Evolutionary conservation across 2,888 invertebrate species (phyloP).

Genomic region (Agrochola macilenta): DNA sequence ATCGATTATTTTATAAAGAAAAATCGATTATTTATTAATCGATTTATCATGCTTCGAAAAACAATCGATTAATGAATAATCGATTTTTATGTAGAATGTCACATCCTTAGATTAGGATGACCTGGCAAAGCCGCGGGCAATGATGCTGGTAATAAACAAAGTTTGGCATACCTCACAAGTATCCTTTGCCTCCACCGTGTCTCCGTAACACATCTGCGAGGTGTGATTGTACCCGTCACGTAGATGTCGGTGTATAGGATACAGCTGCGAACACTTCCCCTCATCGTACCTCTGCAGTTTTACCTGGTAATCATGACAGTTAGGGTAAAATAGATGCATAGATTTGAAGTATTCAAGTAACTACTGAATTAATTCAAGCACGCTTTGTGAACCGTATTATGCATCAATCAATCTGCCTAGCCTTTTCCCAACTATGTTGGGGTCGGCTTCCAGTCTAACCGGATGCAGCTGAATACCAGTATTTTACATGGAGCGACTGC

Average conservation of each 20-base stretch:
- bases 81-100: no score
- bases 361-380: background rate
- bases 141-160: background rate
- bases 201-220: slow-evolving; percentile 60
- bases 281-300: slow-evolving; percentile 10
- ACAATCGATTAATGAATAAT: no score
- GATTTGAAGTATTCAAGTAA: background rate
- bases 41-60: no score
- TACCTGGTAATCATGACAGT: slow-evolving; percentile 17
- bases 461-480: no score
- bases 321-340: background rate
- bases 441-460: no score
- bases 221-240: slow-evolving; percentile 41
- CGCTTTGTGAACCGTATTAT: background rate
- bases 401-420: no score
- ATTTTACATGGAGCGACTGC: no score
- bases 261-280: slow-evolving; percentile 36
- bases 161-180: slow-evolving; percentile 46
- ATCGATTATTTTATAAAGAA: no score
- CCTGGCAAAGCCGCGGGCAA: no score
- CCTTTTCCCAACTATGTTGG: no score
- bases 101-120: no score
- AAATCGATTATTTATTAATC: no score
- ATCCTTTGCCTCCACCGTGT: slow-evolving; percentile 16
- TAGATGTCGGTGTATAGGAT: slow-evolving; percentile 44